A percentile compares a stretch with the other conserved stretches of the same genome.
Evolutionary conservation across 2,797 vertebrate species (phyloP).

Genomic region (Girardinus metallicus): DNA sequence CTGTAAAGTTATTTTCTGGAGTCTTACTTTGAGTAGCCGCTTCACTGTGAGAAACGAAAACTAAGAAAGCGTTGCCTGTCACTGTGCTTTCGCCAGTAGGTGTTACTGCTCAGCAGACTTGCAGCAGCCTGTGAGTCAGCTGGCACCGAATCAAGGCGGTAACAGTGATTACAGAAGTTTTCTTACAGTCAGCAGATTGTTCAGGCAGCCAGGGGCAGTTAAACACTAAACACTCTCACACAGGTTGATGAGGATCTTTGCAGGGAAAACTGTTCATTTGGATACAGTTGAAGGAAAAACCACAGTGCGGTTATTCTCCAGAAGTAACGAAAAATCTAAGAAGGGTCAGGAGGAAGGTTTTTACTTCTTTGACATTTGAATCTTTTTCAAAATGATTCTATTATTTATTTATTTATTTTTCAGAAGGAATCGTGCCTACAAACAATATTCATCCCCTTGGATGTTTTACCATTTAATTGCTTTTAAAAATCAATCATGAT

Average conservation of each 20-base stretch:
- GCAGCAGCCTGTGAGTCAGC: slow-evolving; percentile 25
- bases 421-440: neutral
- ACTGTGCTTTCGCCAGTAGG: slow-evolving; percentile 13
- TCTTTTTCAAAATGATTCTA: neutral
- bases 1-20: neutral
- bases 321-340: neutral
- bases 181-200: slow-evolving; percentile 46
- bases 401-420: neutral
- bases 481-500: neutral
- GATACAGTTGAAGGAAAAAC: slow-evolving; percentile 9
- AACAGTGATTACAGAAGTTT: slow-evolving; percentile 40
- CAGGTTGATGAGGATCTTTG: slow-evolving; percentile 16
- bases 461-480: neutral
- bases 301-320: neutral
- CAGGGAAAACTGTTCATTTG: slow-evolving; percentile 8
- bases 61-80: slow-evolving; percentile 1
- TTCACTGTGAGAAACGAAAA: slow-evolving; percentile 13
- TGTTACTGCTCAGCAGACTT: slow-evolving; percentile 38
- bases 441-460: neutral
- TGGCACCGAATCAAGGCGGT: slow-evolving; percentile 31
- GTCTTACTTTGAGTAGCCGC: neutral
- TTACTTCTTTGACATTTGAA: neutral
- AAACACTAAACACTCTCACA: slow-evolving; percentile 10
- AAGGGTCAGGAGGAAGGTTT: neutral
- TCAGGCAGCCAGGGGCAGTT: slow-evolving; percentile 16